Conservation (phyloP, 1,140 invertebrate species). For the Cryptotermes secundus region DNA sequence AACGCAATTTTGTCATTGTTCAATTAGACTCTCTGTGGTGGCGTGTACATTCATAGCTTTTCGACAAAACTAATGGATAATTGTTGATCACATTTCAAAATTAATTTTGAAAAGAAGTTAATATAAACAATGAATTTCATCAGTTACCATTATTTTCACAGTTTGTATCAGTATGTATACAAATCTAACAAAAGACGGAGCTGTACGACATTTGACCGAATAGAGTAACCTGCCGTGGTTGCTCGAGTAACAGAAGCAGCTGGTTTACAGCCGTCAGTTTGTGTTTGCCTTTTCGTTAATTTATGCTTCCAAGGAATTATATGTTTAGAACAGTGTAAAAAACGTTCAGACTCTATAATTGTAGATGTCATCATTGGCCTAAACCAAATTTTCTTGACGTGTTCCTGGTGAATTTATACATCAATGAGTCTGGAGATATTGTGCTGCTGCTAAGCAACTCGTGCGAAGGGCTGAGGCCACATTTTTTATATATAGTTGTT, state of each 20-base stretch:
- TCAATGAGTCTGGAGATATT: neutral
- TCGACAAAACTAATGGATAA: neutral
- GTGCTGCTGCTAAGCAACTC: neutral
- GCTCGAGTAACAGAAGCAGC: conserved; percentile 3
- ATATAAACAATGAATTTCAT: neutral
- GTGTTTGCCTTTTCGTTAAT: neutral
- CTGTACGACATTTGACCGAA: neutral
- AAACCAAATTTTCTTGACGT: neutral
- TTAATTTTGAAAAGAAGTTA: neutral
- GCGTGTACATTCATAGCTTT: no score
- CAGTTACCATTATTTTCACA: neutral
- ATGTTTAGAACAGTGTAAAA: neutral
- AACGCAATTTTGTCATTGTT: no score
- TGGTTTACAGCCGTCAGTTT: neutral
- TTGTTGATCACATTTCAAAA: neutral
- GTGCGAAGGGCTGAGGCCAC: neutral
- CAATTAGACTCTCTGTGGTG: no score
- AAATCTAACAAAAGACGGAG: neutral
- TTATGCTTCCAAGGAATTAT: neutral
- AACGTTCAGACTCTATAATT: neutral
- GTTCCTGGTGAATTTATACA: neutral
- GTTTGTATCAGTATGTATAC: neutral
- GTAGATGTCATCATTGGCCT: neutral
- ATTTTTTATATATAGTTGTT: neutral
- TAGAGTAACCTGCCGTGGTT: neutral